Evolutionary conservation across 2,797 vertebrate genomes (phyloP).

Genomic region (Syngnathus rostellatus): DNA sequence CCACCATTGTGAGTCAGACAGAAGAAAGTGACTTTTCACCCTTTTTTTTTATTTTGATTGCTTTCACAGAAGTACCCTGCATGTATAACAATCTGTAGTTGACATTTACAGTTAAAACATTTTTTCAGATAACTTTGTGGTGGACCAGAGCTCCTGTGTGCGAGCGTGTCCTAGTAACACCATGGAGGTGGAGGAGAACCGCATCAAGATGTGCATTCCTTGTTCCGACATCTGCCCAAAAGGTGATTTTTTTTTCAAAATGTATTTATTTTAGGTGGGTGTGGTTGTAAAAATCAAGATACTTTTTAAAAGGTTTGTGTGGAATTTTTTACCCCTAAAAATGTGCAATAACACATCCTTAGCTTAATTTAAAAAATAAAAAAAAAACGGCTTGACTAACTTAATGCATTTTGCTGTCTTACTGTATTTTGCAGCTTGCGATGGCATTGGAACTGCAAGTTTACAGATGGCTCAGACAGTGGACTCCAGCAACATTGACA

Average conservation of each 20-base stretch:
- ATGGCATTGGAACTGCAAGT: conserved; percentile 91
- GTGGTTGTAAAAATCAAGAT: background rate
- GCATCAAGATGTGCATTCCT: conserved; percentile 92
- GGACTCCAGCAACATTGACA: conserved; percentile 97
- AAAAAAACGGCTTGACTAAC: background rate
- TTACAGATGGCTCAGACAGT: conserved; percentile 87
- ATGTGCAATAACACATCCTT: background rate
- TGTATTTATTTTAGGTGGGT: too few relatives aligned
- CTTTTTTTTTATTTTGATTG: conserved; percentile 16
- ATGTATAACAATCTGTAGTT: conserved; percentile 13
- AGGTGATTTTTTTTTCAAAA: conserved; percentile 64
- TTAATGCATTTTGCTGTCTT: background rate
- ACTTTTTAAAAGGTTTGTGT: conserved; percentile 5
- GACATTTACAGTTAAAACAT: conserved; percentile 20
- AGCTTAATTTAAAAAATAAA: too few relatives aligned
- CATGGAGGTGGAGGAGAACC: conserved; percentile 97
- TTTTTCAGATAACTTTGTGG: conserved; percentile 92
- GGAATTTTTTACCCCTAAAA: background rate
- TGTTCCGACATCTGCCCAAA: conserved; percentile 98
- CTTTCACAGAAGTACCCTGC: conserved; percentile 3
- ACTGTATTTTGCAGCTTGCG: conserved; percentile 75
- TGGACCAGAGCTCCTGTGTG: conserved; percentile 96
- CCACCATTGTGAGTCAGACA: background rate
- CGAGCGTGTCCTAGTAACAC: conserved; percentile 95
- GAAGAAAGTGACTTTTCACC: background rate